Evolutionary conservation across 2,888 invertebrate genomes (phyloP), one percentile per base, ranked within the genome.

Genomic region (Trilocha varians): DNA sequence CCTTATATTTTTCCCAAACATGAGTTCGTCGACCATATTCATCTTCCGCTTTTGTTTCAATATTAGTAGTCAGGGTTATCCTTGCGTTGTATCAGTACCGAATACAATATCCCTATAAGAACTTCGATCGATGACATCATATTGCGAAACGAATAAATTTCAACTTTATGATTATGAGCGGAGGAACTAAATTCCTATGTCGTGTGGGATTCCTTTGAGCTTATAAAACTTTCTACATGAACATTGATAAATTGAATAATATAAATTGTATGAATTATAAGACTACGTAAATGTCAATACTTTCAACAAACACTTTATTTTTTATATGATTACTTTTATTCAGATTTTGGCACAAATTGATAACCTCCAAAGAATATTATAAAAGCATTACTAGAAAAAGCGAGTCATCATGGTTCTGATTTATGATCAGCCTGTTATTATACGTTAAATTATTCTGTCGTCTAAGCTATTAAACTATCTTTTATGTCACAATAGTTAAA

Each of bases 1-100:
- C 60, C 64, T 67, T 54, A 69, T 70, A 69, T 67, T 71, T 70
- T 69, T 63, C 55, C 61, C 63, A 62, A 66, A 64, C 60, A 57
- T 49, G 55, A 48, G 52, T 59, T 52, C 44, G 44, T 48, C 49
- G 47, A 50, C 55, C 56, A 57, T 67, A 68, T 64, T 56, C 47
- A 50, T 59, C 58, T 62, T 64, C 62, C 61, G 61, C 47, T 62
- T 55, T 59, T 49, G 11, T 39, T 34, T 39, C 17, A 34, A 34
- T 33, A 32, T 13, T 34, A 32, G 39, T 39, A 39, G 25, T 11
- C 5, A 6, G 25, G 6, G 25, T 11, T 25, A 25, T 25, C 11
- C 6, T 5, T 25, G 11, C 11, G 25, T 25, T 25, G 3, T 25
- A 25, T 11, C 25, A 25, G 4, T 11, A 9, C 2, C 2, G 25